Evolutionary conservation across 2,113 vertebrate genomes (phyloP), one percentile per base, ranked within the genome.

Genomic region (Ovis canadensis): DNA sequence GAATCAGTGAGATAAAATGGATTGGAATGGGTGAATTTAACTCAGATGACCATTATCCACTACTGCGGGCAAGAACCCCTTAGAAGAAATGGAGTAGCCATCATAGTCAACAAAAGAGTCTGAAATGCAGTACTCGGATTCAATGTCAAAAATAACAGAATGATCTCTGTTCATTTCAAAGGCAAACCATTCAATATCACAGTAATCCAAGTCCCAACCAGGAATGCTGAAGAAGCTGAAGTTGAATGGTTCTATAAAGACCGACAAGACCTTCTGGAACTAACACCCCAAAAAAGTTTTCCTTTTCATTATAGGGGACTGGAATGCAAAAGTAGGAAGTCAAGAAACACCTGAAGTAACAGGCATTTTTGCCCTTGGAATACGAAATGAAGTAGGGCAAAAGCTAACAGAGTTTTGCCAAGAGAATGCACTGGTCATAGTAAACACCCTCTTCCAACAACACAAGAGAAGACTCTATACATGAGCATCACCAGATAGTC

Each of bases 211-310:
- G 64, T 36, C n/a, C 9, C 2, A 1, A 71, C 9, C 17, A 71
- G n/a, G 9, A 71, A 12, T 36, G 19, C n/a, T 71, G 17, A 71
- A 21, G n/a, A 71, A 71, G 17, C 64, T 36, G 64, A 71, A 21
- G 17, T 12, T 36, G n/a, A 36, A 71, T 6, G 17, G 64, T 36
- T 71, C n/a, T 71, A 21, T 71, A 11, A 71, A 71, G 17, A 71
- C 64, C 17, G 11, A 36, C 9, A 71, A 71, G 9, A 36, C n/a
- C 64, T 71, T 67, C 64, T 71, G 21, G 19, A 36, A 67, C 17
- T 67, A 67, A 36, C 17, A 71, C 64, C n/a, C n/a, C 17, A 0
- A 0, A 21, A 71, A 71, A 71, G n/a, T 36, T 36, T 9, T 36
- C n/a, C 64, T 71, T 71, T 71, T 71, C 64, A 21, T 12, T 36